Conservation (phyloP, 2,888 invertebrate genomes). For the Ctena decussata region DNA sequence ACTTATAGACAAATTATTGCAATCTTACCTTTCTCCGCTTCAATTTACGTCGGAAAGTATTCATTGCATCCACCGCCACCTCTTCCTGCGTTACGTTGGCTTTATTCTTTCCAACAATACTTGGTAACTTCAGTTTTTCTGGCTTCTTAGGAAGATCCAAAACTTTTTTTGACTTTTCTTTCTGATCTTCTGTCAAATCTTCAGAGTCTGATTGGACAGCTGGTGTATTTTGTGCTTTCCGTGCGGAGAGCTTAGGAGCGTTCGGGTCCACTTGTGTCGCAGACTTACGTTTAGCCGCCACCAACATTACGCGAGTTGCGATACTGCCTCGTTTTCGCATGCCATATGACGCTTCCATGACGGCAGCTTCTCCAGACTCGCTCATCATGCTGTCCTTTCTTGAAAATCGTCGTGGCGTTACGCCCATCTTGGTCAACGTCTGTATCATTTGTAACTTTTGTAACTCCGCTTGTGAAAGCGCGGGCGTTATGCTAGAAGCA, state of each 20-base stretch:
- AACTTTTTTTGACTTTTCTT: conserved; percentile 35
- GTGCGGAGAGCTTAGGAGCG: neutral
- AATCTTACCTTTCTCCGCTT: conserved; percentile 32
- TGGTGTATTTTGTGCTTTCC: neutral
- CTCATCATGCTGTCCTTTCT: conserved; percentile 20
- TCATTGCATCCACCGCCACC: conserved; percentile 12
- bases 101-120: conserved; percentile 8
- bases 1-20: too few relatives aligned
- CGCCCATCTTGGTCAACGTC: conserved; percentile 46
- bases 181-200: conserved; percentile 36
- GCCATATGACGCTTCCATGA: conserved; percentile 53
- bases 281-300: conserved; percentile 7
- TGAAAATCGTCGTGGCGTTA: neutral
- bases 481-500: neutral
- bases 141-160: conserved; percentile 49
- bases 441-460: conserved; percentile 51
- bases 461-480: conserved; percentile 48
- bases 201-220: conserved; percentile 17
- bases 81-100: conserved; percentile 31
- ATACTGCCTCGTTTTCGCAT: conserved; percentile 49
- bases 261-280: neutral
- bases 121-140: conserved; percentile 13
- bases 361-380: conserved; percentile 42
- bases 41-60: conserved; percentile 21
- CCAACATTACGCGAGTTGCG: conserved; percentile 55